Base-by-base conservation (phyloP, 92 coral and sea anemone genomes). In the Porites lobata region DNA sequence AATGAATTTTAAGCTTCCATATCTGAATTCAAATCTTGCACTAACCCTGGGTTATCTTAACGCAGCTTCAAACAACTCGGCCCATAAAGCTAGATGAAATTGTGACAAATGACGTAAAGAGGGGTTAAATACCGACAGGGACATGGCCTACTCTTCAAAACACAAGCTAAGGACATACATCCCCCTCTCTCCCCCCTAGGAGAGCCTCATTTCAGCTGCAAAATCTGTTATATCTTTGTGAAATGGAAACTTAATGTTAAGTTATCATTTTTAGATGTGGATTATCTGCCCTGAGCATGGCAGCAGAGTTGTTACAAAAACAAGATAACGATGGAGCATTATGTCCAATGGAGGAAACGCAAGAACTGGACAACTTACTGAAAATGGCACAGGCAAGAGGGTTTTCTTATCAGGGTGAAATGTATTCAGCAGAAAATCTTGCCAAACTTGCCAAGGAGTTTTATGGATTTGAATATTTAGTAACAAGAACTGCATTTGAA, bases 361-460 rank as follows among this genome's bases (percentile, higher is more conserved):
- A 69, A 20, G 97, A 97, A 87, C 75, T 95, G 8, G 83, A 81
- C 50, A 85, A 70, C 66, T 86, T 95, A 38, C 81, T 97, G 6
- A 68, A 81, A 64, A 82, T 92, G 71, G 98, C 99, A 56, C 91
- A 69, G 77, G 65, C 80, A 54, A 87, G 80, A 65, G 93, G 94
- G 29, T 94, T 93, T 72, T 92, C 95, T 59, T 22, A 64, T 50
- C 94, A 95, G 20, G 99, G 99, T 8, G 99, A 97, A 82, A 94
- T 97, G 99, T 95, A 93, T 63, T 95, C 94, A 6, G 96, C 99
- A 7, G 78, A 79, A 70, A 92, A 97, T 64, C 90, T 97, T 66
- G 94, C 95, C 20, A 50, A 26, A 65, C 87, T 97, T 50, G 97
- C 96, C 13, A 78, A 81, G 66, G 85, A 88, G 53, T 97, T 91